These are phyloP conservation scores for Rhegmatorhina hoffmannsi DNA, from an alignment of 2,113 vertebrate species.

Conservation along the genomic window DNA sequence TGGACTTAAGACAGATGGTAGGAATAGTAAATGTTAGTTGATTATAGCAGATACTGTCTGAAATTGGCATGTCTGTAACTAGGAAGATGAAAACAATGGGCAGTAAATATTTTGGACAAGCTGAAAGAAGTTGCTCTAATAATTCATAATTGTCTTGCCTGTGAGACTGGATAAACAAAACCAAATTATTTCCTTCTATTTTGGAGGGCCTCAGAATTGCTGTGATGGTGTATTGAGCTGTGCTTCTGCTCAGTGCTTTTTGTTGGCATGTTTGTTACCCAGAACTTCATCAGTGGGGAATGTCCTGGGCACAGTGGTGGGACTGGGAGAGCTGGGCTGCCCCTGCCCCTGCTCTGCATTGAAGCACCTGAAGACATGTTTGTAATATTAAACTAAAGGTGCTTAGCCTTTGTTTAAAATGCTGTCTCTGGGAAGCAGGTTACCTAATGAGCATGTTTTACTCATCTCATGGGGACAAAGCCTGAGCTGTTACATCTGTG, in stretches of 20 bases:
- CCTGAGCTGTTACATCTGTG: conserved; percentile 5
- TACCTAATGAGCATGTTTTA: conserved; percentile 20
- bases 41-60: conserved; percentile 19
- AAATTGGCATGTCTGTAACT: not conserved
- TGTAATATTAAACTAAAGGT: not conserved
- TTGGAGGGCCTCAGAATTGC: not conserved
- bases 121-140: conserved; percentile 41
- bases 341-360: not conserved
- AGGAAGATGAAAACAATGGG: conserved; percentile 49
- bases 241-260: not conserved
- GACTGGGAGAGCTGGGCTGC: not conserved
- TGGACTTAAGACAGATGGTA: conserved; percentile 12
- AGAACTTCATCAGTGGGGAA: not conserved
- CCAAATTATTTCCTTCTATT: not conserved
- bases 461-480: not conserved
- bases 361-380: not conserved
- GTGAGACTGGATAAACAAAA: not conserved
- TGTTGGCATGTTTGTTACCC: not conserved
- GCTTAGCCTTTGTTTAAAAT: not conserved
- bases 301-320: not conserved
- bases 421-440: not conserved
- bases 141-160: conserved; percentile 7
- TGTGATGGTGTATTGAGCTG: not conserved
- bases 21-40: conserved; percentile 9
- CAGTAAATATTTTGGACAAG: conserved; percentile 50